Evolutionary conservation across 2,888 invertebrate species (phyloP).

Genomic region (Clistopyga incitator): DNA sequence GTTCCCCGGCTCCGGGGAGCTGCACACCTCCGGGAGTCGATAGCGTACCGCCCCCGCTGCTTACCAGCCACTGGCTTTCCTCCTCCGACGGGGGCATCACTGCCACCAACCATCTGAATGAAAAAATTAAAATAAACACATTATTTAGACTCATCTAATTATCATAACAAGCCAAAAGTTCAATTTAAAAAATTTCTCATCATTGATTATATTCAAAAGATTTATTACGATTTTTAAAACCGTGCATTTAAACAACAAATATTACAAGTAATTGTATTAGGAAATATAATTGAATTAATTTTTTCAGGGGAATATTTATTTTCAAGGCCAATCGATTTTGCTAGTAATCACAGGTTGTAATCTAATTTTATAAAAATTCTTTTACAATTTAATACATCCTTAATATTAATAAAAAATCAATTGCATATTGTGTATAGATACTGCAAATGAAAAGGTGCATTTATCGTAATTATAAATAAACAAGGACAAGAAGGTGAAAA

Average conservation of each 20-base stretch:
- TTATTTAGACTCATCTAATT: neutral
- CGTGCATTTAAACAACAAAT: no score
- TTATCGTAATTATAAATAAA: neutral
- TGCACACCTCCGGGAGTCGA: conserved; percentile 70
- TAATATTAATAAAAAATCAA: neutral
- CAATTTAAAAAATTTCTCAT: no score
- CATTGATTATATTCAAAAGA: no score
- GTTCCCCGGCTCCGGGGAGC: conserved; percentile 74
- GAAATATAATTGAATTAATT: no score
- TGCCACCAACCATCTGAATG: conserved; percentile 81
- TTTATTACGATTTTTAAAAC: no score
- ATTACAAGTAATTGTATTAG: no score
- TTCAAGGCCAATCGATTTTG: no score
- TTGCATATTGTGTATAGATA: neutral
- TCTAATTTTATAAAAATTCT: neutral
- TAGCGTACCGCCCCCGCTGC: conserved; percentile 75
- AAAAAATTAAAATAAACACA: conserved; percentile 39
- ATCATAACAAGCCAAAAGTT: no score
- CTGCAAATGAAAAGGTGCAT: neutral
- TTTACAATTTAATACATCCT: neutral
- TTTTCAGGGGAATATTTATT: no score
- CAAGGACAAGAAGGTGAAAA: neutral
- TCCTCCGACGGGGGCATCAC: conserved; percentile 87
- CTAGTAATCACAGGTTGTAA: no score
- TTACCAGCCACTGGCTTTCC: conserved; percentile 85